Base-by-base conservation (phyloP, 2,888 invertebrate genomes). In the Holacanthella duospinosa region DNA sequence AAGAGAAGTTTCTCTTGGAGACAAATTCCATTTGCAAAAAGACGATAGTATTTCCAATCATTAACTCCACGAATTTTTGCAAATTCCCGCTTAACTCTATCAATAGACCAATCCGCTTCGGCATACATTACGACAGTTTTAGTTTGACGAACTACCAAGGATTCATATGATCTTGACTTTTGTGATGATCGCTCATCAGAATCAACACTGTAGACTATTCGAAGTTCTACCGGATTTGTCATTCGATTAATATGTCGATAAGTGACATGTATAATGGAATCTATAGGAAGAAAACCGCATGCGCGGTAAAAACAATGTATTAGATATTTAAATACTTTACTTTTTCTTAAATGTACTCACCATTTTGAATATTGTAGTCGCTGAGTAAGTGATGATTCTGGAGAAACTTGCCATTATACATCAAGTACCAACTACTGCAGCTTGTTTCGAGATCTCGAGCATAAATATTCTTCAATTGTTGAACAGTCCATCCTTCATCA, bases 31-130 rank as follows among this genome's bases (percentile, higher is more conserved):
- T 36, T 43, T 3, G 19, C 9, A 21, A 26, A 59, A 2, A 59
- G 26, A 19, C 21, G 3, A 28, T 24, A 44, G 21, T 29, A 9
- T 6, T 25, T 59, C 48, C 25, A 44, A 4, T 29, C 21, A n/a
- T 59, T 28, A n/a, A n/a, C 21, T 12, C 48, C 48, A 19, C 36
- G n/a, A 12, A 26, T 3, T 2, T 6, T 4, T 26, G 59, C 59
- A 27, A 36, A 59, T 26, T 59, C 59, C 21, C 36, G 29, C 36
- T 44, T 59, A 26, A 59, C 36, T 25, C 27, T 21, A 6, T 44
- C 43, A 25, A 59, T 25, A 6, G 59, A 36, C 59, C 59, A 59
- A n/a, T 59, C 48, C 19, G 28, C 43, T 24, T 59, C 59, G 6
- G 44, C 59, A 25, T 29, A 28, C 2, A 59, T 3, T 2, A 59